Conservation (phyloP, 2,888 invertebrate species). For the Nomada hirtipes region DNA sequence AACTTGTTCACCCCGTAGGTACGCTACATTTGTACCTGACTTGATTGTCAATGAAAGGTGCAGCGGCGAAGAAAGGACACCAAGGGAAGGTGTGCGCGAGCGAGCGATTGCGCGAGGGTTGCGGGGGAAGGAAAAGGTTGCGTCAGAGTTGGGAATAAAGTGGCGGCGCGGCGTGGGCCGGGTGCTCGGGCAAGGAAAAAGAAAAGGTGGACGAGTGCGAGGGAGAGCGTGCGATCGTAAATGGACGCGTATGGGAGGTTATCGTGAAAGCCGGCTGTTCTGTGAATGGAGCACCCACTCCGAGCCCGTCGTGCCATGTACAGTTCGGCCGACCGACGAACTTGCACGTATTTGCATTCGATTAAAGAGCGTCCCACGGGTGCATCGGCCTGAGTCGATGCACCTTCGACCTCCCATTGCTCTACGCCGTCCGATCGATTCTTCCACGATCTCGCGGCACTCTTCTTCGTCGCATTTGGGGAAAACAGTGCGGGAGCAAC, state of each 20-base stretch:
- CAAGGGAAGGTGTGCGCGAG: background rate
- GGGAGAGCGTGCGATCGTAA: constrained; percentile 42
- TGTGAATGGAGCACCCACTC: constrained; percentile 63
- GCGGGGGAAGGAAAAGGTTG: constrained; percentile 30
- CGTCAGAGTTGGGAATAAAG: constrained; percentile 59
- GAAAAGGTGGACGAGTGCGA: constrained; percentile 1
- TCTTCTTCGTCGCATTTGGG: background rate
- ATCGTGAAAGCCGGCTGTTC: constrained; percentile 60
- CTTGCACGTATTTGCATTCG: constrained; percentile 67
- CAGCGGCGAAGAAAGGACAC: constrained; percentile 48
- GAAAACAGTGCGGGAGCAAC: no score
- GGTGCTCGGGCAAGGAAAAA: constrained; percentile 5
- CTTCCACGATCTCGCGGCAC: background rate
- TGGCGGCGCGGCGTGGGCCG: constrained; percentile 49
- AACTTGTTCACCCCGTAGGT: constrained; percentile 1
- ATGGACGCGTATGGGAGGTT: constrained; percentile 59
- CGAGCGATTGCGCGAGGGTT: background rate
- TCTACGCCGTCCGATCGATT: background rate
- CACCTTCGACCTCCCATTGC: constrained; percentile 57
- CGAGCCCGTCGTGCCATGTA: constrained; percentile 40
- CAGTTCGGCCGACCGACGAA: constrained; percentile 58
- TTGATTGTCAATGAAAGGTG: constrained; percentile 44
- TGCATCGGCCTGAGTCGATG: constrained; percentile 60
- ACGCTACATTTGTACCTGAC: constrained; percentile 1
- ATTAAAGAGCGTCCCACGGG: constrained; percentile 62